Conservation (phyloP, 1,140 invertebrate species). For the Rhyacophila brunnea region DNA sequence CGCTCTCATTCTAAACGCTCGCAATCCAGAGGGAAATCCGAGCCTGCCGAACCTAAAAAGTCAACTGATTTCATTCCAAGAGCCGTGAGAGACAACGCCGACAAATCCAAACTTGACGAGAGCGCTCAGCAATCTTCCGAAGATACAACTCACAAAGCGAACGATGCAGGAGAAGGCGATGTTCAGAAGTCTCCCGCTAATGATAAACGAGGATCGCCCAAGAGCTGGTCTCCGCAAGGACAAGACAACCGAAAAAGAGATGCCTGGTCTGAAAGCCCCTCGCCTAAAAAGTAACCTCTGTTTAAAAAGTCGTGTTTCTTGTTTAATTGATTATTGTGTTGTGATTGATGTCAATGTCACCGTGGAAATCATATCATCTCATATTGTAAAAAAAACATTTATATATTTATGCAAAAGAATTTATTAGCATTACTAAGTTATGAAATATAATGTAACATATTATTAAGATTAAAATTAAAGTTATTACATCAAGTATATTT, state of each 20-base stretch:
- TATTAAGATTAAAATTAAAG: too few species aligned
- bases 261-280: slow-evolving; percentile 43
- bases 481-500: too few species aligned
- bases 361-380: too few species aligned
- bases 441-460: too few species aligned
- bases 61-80: slow-evolving; percentile 19
- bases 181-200: not conserved
- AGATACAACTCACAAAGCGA: not conserved
- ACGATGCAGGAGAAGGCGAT: not conserved
- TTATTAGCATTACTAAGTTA: too few species aligned
- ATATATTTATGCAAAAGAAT: too few species aligned
- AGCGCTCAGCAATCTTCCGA: not conserved
- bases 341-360: too few species aligned
- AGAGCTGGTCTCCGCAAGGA: slow-evolving; percentile 36
- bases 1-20: too few species aligned
- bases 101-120: not conserved
- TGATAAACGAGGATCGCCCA: slow-evolving; percentile 7
- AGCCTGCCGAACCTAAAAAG: not conserved
- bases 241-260: slow-evolving; percentile 31
- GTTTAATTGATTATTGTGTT: too few species aligned
- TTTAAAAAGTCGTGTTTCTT: too few species aligned
- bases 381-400: too few species aligned
- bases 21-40: not conserved
- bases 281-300: not conserved
- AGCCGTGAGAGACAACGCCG: slow-evolving; percentile 1